Evolutionary conservation across 2,888 invertebrate species (phyloP).

Genomic region (Endotricha flammealis): DNA sequence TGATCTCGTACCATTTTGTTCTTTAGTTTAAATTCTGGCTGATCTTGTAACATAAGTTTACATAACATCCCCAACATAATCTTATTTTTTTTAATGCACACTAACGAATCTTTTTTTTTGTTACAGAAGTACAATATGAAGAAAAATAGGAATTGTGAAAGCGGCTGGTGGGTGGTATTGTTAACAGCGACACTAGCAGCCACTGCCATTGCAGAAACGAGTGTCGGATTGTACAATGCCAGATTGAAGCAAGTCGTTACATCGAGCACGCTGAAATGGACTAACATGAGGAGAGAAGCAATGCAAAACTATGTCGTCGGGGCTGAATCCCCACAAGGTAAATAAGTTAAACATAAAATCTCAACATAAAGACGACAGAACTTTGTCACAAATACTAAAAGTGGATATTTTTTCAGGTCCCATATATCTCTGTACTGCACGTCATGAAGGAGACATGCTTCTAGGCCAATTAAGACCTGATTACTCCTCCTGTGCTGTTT

Average conservation of each 20-base stretch:
- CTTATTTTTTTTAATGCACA: too few species aligned
- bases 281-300: slow-evolving; percentile 65
- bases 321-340: slow-evolving; percentile 60
- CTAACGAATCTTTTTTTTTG: slow-evolving; percentile 19
- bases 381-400: neutral
- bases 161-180: slow-evolving; percentile 62
- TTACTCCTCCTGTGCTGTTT: slow-evolving; percentile 80
- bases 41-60: neutral
- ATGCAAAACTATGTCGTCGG: slow-evolving; percentile 82
- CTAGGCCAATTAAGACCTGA: slow-evolving; percentile 82
- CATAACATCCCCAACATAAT: too few species aligned
- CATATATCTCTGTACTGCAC: slow-evolving; percentile 86
- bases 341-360: too few species aligned
- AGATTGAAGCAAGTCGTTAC: slow-evolving; percentile 83
- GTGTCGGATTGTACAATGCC: slow-evolving; percentile 60
- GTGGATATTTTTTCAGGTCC: slow-evolving; percentile 40
- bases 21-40: too few species aligned
- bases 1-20: too few species aligned
- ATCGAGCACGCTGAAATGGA: slow-evolving; percentile 89
- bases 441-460: slow-evolving; percentile 84
- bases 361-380: neutral
- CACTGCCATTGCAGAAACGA: slow-evolving; percentile 45
- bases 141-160: slow-evolving; percentile 54
- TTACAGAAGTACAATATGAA: slow-evolving; percentile 45
- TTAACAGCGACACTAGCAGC: slow-evolving; percentile 52